These are phyloP conservation scores for Plutella xylostella DNA, from an alignment of 2,888 invertebrate species.

Conservation along the genomic window DNA sequence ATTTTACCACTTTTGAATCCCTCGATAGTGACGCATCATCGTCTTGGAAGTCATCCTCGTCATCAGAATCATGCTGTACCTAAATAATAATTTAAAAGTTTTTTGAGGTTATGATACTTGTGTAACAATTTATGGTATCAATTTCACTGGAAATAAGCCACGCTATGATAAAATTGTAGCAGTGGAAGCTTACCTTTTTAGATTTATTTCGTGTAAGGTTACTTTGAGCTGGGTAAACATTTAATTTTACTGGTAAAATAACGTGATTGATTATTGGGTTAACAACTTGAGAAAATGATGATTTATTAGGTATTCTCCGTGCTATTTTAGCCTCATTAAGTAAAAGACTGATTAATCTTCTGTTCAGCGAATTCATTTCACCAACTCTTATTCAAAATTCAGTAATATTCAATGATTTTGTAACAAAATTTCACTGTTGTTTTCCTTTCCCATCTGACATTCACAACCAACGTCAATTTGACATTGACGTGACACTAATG, in stretches of 20 bases:
- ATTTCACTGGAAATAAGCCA: not conserved
- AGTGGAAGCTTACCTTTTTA: not conserved
- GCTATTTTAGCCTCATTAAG: no score
- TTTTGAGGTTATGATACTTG: not conserved
- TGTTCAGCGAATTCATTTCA: not conserved
- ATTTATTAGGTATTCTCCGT: no score
- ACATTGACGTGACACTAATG: no score
- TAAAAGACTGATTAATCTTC: not conserved
- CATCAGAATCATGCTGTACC: slow-evolving; percentile 65
- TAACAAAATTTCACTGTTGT: no score
- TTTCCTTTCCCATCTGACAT: no score
- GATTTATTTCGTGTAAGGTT: not conserved
- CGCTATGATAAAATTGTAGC: not conserved
- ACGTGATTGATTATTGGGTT: no score
- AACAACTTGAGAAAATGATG: no score
- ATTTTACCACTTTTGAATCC: slow-evolving; percentile 74
- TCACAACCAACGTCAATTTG: no score
- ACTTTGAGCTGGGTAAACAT: not conserved
- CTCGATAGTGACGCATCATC: slow-evolving; percentile 63
- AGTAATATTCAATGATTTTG: no score
- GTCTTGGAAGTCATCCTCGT: slow-evolving; percentile 51
- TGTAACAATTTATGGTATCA: not conserved
- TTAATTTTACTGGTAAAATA: not conserved
- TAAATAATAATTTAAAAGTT: slow-evolving; percentile 31
- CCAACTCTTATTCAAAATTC: no score